Conservation (phyloP, 2,888 invertebrate species). For the Hirudinaria manillensis region DNA sequence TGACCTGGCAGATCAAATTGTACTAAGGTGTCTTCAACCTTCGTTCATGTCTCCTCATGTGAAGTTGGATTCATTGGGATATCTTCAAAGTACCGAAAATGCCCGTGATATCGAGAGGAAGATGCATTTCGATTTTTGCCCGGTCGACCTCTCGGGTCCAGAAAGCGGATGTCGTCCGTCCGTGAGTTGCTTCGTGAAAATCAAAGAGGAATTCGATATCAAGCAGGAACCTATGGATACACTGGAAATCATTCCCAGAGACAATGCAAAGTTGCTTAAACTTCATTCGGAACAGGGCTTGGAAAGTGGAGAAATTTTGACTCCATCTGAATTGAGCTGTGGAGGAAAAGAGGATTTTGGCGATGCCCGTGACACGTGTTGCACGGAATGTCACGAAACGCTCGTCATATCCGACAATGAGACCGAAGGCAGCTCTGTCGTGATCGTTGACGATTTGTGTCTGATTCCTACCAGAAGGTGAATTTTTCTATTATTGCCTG, state of each 20-base stretch:
- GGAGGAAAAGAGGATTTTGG: background rate
- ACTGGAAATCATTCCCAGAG: background rate
- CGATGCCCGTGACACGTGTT: background rate
- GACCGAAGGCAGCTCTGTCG: background rate
- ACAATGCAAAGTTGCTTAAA: background rate
- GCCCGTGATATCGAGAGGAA: too few relatives aligned
- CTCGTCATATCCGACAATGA: background rate
- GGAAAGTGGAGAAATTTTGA: too few relatives aligned
- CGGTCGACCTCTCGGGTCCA: too few relatives aligned
- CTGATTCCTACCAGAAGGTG: background rate
- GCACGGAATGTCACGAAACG: background rate
- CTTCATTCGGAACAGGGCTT: too few relatives aligned
- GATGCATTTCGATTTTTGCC: too few relatives aligned
- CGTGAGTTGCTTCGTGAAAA: background rate
- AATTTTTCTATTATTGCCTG: background rate
- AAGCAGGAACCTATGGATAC: background rate
- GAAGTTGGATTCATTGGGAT: too few relatives aligned
- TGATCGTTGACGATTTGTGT: background rate
- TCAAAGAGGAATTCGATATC: background rate
- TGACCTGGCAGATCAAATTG: conserved; percentile 26
- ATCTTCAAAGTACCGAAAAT: too few relatives aligned
- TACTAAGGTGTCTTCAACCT: conserved; percentile 6
- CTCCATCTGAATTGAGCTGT: background rate
- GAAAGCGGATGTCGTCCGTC: too few relatives aligned
- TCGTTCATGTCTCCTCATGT: background rate